Conservation (phyloP, 2,113 vertebrate genomes). For the Rhinoderma darwinii region DNA sequence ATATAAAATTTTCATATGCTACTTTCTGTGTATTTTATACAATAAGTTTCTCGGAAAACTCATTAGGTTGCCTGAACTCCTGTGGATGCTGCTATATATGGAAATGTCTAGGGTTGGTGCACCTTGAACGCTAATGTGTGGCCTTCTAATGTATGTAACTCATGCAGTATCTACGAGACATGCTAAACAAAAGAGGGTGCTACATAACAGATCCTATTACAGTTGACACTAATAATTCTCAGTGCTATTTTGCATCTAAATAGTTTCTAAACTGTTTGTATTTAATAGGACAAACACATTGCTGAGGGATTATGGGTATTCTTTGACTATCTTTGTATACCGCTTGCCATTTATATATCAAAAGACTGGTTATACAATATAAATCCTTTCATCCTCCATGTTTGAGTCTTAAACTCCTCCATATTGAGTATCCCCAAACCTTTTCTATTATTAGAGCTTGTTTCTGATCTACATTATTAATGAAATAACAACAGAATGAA, state of each 20-base stretch:
- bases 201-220: neutral
- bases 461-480: neutral
- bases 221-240: neutral
- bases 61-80: neutral
- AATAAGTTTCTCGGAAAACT: neutral
- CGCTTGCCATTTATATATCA: conserved; percentile 28
- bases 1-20: neutral
- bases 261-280: conserved; percentile 16
- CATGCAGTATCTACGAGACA: neutral
- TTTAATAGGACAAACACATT: neutral
- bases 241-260: conserved; percentile 3
- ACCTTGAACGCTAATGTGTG: neutral
- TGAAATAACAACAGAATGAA: conserved; percentile 5
- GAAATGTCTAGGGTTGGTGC: neutral
- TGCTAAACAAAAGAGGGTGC: conserved; percentile 6
- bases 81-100: neutral
- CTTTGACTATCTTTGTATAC: conserved; percentile 9
- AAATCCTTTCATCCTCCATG: conserved; percentile 34
- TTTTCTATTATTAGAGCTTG: conserved; percentile 6
- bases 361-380: conserved; percentile 32
- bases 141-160: neutral
- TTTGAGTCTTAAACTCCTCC: neutral
- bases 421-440: neutral
- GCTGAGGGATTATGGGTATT: conserved; percentile 18
- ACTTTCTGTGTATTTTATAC: neutral